A percentile compares a stretch with the other conserved stretches of the same genome.
These are phyloP conservation scores for Lasioglossum vierecki DNA, from an alignment of 2,888 invertebrate species.

Conservation along the genomic window DNA sequence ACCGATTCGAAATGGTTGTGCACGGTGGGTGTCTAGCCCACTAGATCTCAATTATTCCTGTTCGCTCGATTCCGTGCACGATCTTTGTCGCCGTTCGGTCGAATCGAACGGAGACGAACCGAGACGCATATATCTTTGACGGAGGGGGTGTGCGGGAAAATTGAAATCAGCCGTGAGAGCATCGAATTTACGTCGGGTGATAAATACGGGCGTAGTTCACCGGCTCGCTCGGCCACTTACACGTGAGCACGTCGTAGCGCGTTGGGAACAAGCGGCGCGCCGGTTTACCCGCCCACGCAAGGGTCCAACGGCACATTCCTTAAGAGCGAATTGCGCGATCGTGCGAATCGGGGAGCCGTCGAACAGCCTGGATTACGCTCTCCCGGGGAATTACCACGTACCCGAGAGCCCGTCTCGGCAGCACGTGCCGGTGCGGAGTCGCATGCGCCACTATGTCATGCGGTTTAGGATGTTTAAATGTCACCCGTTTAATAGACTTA, in stretches of 20 bases:
- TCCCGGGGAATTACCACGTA: constrained; percentile 65
- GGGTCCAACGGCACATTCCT: constrained; percentile 45
- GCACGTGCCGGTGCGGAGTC: constrained; percentile 33
- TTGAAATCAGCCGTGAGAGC: constrained; percentile 63
- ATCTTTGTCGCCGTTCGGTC: constrained; percentile 31
- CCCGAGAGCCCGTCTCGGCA: constrained; percentile 38
- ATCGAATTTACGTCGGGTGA: constrained; percentile 64
- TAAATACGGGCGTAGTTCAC: constrained; percentile 58
- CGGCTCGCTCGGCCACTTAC: constrained; percentile 19
- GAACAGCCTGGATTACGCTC: constrained; percentile 66
- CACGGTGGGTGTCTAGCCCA: not conserved
- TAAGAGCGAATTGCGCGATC: constrained; percentile 67
- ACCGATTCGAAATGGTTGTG: not conserved
- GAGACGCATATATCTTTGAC: constrained; percentile 39
- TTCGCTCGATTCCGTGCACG: constrained; percentile 18
- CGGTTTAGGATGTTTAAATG: constrained; percentile 69
- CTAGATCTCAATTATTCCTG: constrained; percentile 27
- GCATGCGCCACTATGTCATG: constrained; percentile 29
- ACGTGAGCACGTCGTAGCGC: constrained; percentile 7
- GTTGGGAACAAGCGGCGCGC: not conserved
- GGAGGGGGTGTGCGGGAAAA: constrained; percentile 35
- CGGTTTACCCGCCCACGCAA: not conserved
- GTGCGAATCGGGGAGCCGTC: constrained; percentile 67
- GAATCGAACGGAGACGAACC: constrained; percentile 19
- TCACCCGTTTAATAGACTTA: constrained; percentile 59